Evolutionary conservation across 2,888 invertebrate genomes (phyloP).

Genomic region (Stenchaetothrips biformis): DNA sequence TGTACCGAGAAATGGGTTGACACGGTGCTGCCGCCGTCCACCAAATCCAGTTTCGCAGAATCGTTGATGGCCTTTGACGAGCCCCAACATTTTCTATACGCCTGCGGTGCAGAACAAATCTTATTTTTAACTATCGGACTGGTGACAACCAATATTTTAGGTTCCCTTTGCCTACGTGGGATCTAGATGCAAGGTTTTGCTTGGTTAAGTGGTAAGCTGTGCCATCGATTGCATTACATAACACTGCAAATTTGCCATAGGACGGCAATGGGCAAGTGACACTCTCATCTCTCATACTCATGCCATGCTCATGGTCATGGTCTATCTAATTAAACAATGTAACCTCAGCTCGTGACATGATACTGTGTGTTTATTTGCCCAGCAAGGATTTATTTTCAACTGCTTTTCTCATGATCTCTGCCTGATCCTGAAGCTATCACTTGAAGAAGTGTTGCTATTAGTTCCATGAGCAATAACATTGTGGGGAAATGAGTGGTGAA

Average conservation of each 20-base stretch:
- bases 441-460: too few relatives aligned
- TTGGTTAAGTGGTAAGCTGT: background rate
- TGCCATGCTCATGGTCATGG: conserved; percentile 1
- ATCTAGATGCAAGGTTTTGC: background rate
- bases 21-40: background rate
- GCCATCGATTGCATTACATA: background rate
- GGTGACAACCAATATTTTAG: background rate
- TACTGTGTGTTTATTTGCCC: background rate
- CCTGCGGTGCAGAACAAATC: background rate
- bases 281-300: conserved; percentile 21
- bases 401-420: too few relatives aligned
- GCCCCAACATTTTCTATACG: background rate
- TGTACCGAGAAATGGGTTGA: conserved; percentile 2
- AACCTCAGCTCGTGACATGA: conserved; percentile 19
- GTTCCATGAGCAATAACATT: background rate
- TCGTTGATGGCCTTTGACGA: background rate
- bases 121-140: background rate
- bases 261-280: background rate
- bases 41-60: background rate
- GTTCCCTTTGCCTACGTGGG: background rate
- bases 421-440: too few relatives aligned
- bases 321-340: conserved; percentile 12
- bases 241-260: conserved; percentile 23
- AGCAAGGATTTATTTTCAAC: background rate
- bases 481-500: background rate